A percentile compares a stretch with the other conserved stretches of the same genome.
Evolutionary conservation across 1,140 invertebrate genomes (phyloP).

Genomic region (Drosophila lini): DNA sequence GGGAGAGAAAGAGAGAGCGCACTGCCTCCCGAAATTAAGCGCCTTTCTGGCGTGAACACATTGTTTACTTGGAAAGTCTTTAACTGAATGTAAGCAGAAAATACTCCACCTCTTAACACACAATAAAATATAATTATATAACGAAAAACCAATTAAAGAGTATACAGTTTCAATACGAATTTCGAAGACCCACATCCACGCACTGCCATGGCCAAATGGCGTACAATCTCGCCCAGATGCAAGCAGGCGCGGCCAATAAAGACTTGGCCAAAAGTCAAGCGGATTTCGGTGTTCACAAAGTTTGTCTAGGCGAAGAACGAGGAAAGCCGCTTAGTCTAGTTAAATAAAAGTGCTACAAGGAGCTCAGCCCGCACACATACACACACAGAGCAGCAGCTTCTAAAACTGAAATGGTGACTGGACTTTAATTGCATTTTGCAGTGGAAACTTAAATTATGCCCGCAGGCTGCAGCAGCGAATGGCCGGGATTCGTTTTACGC

Average conservation of each 20-base stretch:
- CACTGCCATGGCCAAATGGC: neutral
- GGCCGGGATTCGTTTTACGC: constrained; percentile 27
- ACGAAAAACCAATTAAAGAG: neutral
- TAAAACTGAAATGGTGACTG: constrained; percentile 17
- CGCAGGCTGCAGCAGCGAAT: constrained; percentile 6
- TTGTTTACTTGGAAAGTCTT: neutral
- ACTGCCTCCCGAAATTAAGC: too few species aligned
- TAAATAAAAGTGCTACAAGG: constrained; percentile 72
- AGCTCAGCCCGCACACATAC: constrained; percentile 44
- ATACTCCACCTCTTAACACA: neutral
- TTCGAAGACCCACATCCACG: constrained; percentile 10
- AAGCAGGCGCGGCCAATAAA: constrained; percentile 45
- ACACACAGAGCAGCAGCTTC: neutral
- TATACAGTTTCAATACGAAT: neutral
- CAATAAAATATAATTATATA: neutral
- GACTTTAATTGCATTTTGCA: constrained; percentile 50
- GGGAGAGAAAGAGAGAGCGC: too few species aligned
- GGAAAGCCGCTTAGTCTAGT: constrained; percentile 76
- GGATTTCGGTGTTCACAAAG: constrained; percentile 69
- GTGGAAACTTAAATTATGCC: constrained; percentile 37
- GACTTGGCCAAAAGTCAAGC: constrained; percentile 74
- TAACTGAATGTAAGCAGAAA: neutral
- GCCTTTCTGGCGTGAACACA: too few species aligned
- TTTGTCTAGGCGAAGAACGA: constrained; percentile 62
- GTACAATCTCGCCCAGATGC: constrained; percentile 5